Base-by-base conservation (phyloP, 2,888 invertebrate species). In the Phrixothrix hirtus region DNA sequence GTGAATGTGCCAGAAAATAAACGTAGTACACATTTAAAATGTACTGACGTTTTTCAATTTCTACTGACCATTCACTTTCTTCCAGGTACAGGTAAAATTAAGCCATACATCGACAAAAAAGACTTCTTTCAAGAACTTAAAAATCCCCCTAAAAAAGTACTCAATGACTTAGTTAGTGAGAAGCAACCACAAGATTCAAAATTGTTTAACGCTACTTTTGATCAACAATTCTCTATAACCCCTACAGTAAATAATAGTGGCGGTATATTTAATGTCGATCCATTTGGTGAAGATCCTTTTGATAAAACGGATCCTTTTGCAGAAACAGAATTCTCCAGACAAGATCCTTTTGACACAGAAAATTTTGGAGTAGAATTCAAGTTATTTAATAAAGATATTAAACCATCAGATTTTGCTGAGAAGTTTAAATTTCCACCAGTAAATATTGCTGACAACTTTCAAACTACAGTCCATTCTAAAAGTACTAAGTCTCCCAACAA, bases 61-160 rank as follows among this genome's bases (percentile, higher is more conserved):
- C 31, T 17, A 30, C 16, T 31, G 17, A 30, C 11, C 14, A 2
- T 30, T 30, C 7, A 13, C 12, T 25, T 32, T 39, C 26, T 54
- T 54, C 12, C 69, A 76, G 75, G 94, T 72, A 93, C 92, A 66
- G 92, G 93, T 71, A 85, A 89, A 77, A 90, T 88, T 78, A 90
- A 89, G 78, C 94, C 94, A 58, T 95, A 93, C 80, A 86, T 94
- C 72, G 94, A 95, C 82, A 92, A 92, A 80, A 94, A 94, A 82
- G 91, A 92, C 79, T 95, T 95, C 82, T 95, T 95, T 82, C 92
- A 93, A 81, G 92, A 94, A 77, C 83, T 94, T 71, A 94, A 94
- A 81, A 93, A 94, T 78, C 94, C 94, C 64, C 92, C 93, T 66
- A 92, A 93, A 80, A 92, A 92, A 79, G 89, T 90, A 58, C 83